Base-by-base conservation (phyloP, 1,140 invertebrate species). In the Diploscapter pachys region DNA sequence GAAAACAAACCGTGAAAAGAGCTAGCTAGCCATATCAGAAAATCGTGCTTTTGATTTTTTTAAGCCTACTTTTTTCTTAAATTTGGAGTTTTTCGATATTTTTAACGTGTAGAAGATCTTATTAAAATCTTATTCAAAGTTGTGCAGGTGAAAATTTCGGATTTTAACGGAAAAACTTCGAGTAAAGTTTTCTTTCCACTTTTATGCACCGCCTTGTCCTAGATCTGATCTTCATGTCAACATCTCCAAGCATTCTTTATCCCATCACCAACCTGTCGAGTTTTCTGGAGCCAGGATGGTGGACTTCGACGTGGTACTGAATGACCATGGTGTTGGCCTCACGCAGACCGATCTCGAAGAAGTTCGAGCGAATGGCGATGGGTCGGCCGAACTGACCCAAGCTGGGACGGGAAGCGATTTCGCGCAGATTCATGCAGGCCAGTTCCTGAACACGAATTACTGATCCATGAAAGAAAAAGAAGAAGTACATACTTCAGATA, bases 261-360 rank as follows among this genome's bases (percentile, higher is more conserved):
- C 9, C 9, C 9, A 59, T 59, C 56, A 13, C 54, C 2, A 4
- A 74, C 74, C 70, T 63, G 55, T 78, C 77, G 31, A 78, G 70
- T 67, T 78, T 78, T 57, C 77, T 57, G 51, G 52, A 57, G 67
- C 77, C 77, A 3, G 76, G 78, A 78, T 79, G 78, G 51, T 69
- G 64, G 51, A 79, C 65, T 48, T 79, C 78, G 5, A 79, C 71
- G 50, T 79, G 78, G 63, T 79, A 79, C 53, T 78, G 78, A 49
- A 66, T 78, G 64, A 79, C 65, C 65, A 79, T 79, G 75, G 78
- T 73, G 9, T 78, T 78, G 52, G 65, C 55, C 52, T 62, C 59
- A 49, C 66, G 66, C 61, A 79, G 48, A 48, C 62, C 59, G 13
- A 79, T 70, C 48, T 68, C 78, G 52, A 79, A 79, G 72, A 78